These are phyloP conservation scores for Bembecia ichneumoniformis DNA, from an alignment of 2,888 invertebrate genomes.

Conservation along the genomic window DNA sequence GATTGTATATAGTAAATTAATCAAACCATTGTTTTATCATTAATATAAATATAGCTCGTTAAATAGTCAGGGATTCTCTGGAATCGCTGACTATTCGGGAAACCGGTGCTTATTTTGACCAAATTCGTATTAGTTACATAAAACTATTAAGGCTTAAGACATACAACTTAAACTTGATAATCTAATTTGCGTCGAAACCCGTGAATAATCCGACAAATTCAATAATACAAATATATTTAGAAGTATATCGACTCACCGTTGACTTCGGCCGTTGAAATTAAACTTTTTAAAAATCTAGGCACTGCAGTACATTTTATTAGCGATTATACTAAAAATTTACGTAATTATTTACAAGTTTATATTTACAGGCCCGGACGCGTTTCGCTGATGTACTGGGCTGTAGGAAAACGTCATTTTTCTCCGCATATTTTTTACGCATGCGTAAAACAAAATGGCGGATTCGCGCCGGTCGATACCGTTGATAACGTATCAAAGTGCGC, in stretches of 20 bases:
- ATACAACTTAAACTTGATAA: background rate
- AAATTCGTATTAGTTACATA: background rate
- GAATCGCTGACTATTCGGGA: no score
- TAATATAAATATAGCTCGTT: no score
- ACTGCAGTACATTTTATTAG: conserved; percentile 5
- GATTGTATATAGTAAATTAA: no score
- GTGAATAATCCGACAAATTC: background rate
- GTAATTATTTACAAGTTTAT: conserved; percentile 34
- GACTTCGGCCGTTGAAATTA: background rate
- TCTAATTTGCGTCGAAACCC: background rate
- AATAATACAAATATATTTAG: background rate
- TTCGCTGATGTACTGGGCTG: conserved; percentile 36
- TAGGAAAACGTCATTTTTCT: conserved; percentile 49
- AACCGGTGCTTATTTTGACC: no score
- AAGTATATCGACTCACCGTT: background rate
- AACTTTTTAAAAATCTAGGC: conserved; percentile 1
- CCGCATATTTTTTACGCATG: conserved; percentile 57
- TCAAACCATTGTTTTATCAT: no score
- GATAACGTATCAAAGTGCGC: conserved; percentile 55
- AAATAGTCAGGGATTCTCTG: no score
- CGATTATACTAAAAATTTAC: conserved; percentile 4
- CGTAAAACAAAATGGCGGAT: conserved; percentile 34
- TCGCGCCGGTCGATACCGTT: conserved; percentile 41
- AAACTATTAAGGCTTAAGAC: background rate
- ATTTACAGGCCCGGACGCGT: conserved; percentile 45